Conservation (phyloP, 64 coral and sea anemone species). For the Montipora efflorescens region DNA sequence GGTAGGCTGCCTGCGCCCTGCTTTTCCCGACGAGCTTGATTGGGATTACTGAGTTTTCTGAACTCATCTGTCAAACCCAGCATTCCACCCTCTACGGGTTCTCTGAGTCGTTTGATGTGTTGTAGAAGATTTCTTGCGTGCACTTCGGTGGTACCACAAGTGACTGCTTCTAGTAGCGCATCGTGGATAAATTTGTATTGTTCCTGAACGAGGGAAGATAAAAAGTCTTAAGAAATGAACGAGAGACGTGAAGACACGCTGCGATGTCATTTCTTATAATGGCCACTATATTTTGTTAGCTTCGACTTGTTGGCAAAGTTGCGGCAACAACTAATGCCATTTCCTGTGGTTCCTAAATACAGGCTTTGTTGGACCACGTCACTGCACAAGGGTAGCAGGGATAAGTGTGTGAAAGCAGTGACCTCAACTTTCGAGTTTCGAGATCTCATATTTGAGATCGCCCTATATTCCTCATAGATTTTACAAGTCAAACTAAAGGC, state of each 20-base stretch:
- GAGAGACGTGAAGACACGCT: neutral
- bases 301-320: too few relatives aligned
- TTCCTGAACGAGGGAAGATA: slow-evolving; percentile 36
- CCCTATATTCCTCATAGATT: too few relatives aligned
- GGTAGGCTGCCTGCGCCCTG: slow-evolving; percentile 77
- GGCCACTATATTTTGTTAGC: too few relatives aligned
- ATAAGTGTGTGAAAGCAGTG: too few relatives aligned
- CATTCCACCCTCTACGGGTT: slow-evolving; percentile 72
- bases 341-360: too few relatives aligned
- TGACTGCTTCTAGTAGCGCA: slow-evolving; percentile 89
- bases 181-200: slow-evolving; percentile 98
- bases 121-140: slow-evolving; percentile 96
- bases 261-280: neutral
- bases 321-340: too few relatives aligned
- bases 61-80: slow-evolving; percentile 89
- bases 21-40: slow-evolving; percentile 72
- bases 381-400: too few relatives aligned
- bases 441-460: too few relatives aligned
- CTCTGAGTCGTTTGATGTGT: slow-evolving; percentile 92
- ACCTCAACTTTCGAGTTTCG: too few relatives aligned
- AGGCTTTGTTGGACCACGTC: too few relatives aligned
- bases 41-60: slow-evolving; percentile 81
- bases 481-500: too few relatives aligned
- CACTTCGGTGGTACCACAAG: slow-evolving; percentile 91
- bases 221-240: neutral